These are phyloP conservation scores for Eurystomus gularis DNA, from an alignment of 2,113 vertebrate genomes.

Conservation along the genomic window DNA sequence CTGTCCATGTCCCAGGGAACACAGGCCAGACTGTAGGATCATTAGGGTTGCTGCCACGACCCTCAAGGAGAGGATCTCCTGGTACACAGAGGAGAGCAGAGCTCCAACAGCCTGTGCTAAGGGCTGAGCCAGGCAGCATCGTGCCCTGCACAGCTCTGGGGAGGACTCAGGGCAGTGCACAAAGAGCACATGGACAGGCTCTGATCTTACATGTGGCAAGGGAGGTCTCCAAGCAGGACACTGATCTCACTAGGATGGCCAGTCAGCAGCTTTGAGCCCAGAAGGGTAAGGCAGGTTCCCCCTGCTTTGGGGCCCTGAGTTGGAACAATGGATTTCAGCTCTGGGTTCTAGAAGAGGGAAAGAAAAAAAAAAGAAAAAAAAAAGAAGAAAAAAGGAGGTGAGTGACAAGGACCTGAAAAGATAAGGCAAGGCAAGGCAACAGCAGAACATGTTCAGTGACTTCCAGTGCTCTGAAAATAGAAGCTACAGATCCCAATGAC, in stretches of 20 bases:
- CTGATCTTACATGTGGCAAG: slow-evolving; percentile 87
- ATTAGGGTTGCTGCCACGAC: neutral
- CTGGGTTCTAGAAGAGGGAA: slow-evolving; percentile 79
- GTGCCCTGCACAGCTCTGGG: neutral
- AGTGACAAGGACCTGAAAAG: neutral
- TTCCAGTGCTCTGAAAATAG: neutral
- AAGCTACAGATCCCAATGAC: neutral
- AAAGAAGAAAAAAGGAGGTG: neutral
- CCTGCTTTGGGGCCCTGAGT: slow-evolving; percentile 88
- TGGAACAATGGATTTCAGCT: slow-evolving; percentile 84
- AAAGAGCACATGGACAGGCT: neutral
- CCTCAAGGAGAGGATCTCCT: neutral
- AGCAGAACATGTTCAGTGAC: neutral
- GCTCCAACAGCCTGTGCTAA: neutral
- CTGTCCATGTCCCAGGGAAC: neutral
- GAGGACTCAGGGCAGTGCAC: neutral
- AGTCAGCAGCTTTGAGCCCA: slow-evolving; percentile 87
- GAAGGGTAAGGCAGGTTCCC: slow-evolving; percentile 87
- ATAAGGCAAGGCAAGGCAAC: neutral
- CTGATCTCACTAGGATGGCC: slow-evolving; percentile 84
- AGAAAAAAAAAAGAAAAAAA: accelerated
- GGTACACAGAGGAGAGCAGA: neutral
- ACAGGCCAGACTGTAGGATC: neutral
- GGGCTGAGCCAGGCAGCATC: neutral
- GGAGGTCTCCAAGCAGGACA: slow-evolving; percentile 84